These are phyloP conservation scores for Trichopoda pennipes DNA, from an alignment of 2,888 invertebrate species.

Conservation along the genomic window DNA sequence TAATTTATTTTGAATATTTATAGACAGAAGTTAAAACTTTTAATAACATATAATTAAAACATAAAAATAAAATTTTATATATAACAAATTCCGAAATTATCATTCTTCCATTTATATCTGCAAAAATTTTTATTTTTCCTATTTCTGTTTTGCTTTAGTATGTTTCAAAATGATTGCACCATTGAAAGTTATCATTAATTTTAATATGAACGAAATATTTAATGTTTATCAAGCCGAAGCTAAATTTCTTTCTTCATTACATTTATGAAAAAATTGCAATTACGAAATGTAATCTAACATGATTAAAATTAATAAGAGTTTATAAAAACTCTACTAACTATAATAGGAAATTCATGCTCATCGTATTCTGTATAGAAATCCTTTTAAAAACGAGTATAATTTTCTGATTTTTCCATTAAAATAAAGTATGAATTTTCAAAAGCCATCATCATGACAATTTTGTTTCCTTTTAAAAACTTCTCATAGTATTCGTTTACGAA, in stretches of 20 bases:
- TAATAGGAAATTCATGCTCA: neutral
- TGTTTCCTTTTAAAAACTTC: neutral
- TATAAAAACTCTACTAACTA: neutral
- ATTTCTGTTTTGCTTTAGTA: too few species aligned
- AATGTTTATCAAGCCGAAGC: too few species aligned
- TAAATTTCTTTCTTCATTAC: neutral
- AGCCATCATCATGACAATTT: slow-evolving; percentile 3
- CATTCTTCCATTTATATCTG: too few species aligned
- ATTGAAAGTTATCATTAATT: too few species aligned
- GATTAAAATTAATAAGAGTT: slow-evolving; percentile 11
- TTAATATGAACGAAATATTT: too few species aligned
- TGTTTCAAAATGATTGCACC: too few species aligned
- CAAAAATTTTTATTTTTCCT: too few species aligned
- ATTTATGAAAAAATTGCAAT: slow-evolving; percentile 1
- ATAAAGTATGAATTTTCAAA: neutral
- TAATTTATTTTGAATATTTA: too few species aligned
- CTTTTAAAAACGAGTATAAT: neutral
- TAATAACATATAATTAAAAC: too few species aligned
- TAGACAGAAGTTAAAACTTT: too few species aligned
- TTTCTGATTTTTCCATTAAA: slow-evolving; percentile 8
- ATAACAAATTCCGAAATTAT: too few species aligned
- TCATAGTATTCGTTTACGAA: neutral
- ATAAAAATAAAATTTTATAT: too few species aligned
- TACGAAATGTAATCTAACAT: neutral
- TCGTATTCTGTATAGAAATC: neutral